phyloP scores from a whole-genome alignment of 1,140 invertebrate genomes.

The Eulimnadia texana region DNA sequence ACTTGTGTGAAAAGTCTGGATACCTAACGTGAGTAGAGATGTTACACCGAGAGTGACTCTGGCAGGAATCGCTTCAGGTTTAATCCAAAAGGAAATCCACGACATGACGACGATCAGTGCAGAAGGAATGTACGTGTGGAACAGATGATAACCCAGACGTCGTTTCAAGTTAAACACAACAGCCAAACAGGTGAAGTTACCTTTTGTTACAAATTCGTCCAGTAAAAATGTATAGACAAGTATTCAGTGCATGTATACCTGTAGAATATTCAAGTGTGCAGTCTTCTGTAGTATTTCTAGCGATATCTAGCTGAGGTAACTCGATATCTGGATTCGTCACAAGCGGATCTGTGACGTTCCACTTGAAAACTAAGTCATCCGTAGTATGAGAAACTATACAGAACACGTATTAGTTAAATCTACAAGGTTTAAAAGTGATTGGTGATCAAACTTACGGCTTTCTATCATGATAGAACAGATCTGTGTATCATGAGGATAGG shows the following conservation, averaged over 20 bases:
- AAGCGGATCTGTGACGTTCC: conserved; percentile 73
- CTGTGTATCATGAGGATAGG: conserved; percentile 79
- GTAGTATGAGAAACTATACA: conserved; percentile 64
- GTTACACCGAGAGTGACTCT: conserved; percentile 66
- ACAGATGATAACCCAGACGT: conserved; percentile 71
- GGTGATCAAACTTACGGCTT: conserved; percentile 49
- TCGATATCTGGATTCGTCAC: conserved; percentile 75
- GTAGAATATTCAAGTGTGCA: conserved; percentile 79
- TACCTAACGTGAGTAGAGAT: conserved; percentile 63
- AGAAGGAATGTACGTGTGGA: conserved; percentile 81
- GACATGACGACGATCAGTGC: conserved; percentile 82
- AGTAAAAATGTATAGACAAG: conserved; percentile 7
- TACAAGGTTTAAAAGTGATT: conserved; percentile 12
- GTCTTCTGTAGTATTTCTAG: conserved; percentile 71
- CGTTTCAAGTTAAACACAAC: conserved; percentile 67
- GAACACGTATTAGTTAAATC: neutral
- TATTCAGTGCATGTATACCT: conserved; percentile 32
- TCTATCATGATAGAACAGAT: conserved; percentile 84
- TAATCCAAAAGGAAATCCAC: conserved; percentile 88
- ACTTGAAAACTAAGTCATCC: conserved; percentile 68
- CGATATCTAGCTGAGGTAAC: conserved; percentile 69
- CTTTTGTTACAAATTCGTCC: conserved; percentile 27
- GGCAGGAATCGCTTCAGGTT: conserved; percentile 73
- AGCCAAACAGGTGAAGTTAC: conserved; percentile 74
- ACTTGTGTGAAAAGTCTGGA: conserved; percentile 18